phyloP scores from a whole-genome alignment of 2,797 vertebrate genomes.

The Acanthopagrus latus region DNA sequence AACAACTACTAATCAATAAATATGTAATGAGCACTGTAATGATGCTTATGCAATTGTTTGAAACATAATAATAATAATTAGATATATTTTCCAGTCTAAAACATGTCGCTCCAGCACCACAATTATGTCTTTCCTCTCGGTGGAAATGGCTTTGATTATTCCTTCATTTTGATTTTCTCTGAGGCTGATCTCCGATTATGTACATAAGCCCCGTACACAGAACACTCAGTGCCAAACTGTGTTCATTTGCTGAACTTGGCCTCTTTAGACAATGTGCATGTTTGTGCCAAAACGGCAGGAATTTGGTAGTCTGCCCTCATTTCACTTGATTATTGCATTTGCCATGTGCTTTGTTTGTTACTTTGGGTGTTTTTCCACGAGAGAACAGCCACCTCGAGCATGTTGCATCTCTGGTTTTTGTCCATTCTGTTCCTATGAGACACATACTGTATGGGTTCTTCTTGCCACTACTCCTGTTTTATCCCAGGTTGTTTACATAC shows the following conservation, averaged over 20 bases:
- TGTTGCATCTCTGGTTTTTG: slow-evolving; percentile 72
- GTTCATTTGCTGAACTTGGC: slow-evolving; percentile 66
- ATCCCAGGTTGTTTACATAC: slow-evolving; percentile 83
- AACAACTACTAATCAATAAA: slow-evolving; percentile 16
- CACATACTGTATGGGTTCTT: slow-evolving; percentile 72
- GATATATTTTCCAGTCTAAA: slow-evolving; percentile 40
- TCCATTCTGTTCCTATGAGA: slow-evolving; percentile 65
- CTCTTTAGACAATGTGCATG: slow-evolving; percentile 81
- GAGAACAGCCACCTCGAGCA: slow-evolving; percentile 67
- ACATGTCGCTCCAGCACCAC: slow-evolving; percentile 37
- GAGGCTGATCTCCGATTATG: slow-evolving; percentile 72
- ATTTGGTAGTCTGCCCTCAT: slow-evolving; percentile 68
- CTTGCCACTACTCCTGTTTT: slow-evolving; percentile 74
- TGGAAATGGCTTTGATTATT: slow-evolving; percentile 50
- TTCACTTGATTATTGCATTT: slow-evolving; percentile 62
- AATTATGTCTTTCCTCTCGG: slow-evolving; percentile 36
- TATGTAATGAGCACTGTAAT: slow-evolving; percentile 48
- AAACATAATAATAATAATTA: slow-evolving; percentile 47
- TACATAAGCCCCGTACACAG: slow-evolving; percentile 71
- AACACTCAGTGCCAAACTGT: slow-evolving; percentile 68
- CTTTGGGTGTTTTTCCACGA: slow-evolving; percentile 57
- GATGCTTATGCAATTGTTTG: slow-evolving; percentile 72
- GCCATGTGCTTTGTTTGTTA: slow-evolving; percentile 66
- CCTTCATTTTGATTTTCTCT: slow-evolving; percentile 49
- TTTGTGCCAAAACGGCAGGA: slow-evolving; percentile 79